These are phyloP conservation scores for Berghia stephanieae DNA, from an alignment of 1,140 invertebrate genomes.

Conservation along the genomic window DNA sequence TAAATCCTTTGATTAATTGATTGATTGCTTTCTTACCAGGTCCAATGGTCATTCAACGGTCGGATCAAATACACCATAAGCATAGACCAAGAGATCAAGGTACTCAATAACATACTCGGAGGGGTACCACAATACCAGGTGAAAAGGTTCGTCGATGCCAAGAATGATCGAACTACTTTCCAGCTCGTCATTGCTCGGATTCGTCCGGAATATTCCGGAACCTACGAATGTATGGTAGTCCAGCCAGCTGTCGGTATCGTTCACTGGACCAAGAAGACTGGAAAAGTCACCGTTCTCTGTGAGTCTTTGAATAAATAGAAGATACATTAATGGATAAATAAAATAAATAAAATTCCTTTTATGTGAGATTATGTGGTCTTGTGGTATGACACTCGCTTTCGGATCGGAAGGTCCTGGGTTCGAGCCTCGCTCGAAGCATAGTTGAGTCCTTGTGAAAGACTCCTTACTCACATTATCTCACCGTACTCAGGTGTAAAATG, in stretches of 20 bases:
- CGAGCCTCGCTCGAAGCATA: too few species aligned
- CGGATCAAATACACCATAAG: conserved; percentile 31
- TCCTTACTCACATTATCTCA: too few species aligned
- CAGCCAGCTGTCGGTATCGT: conserved; percentile 17
- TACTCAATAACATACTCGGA: conserved; percentile 35
- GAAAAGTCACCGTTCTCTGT: conserved; percentile 41
- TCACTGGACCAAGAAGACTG: conserved; percentile 37
- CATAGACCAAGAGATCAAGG: conserved; percentile 34
- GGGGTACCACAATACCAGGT: conserved; percentile 41
- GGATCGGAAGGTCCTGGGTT: too few species aligned
- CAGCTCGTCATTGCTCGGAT: conserved; percentile 44
- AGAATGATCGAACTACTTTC: conserved; percentile 39
- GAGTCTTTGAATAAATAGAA: too few species aligned
- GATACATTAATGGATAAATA: too few species aligned
- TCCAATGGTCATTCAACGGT: conserved; percentile 19
- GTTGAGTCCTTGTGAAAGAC: too few species aligned
- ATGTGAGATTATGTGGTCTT: background rate
- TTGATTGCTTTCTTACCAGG: background rate
- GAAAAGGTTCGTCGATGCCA: background rate
- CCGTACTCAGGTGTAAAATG: too few species aligned
- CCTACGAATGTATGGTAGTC: conserved; percentile 42
- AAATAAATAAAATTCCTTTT: too few species aligned
- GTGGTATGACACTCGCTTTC: background rate
- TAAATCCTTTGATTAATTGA: too few species aligned
- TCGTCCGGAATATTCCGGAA: conserved; percentile 42